phyloP scores from a whole-genome alignment of 2,113 vertebrate genomes.

The Rhea pennata region DNA sequence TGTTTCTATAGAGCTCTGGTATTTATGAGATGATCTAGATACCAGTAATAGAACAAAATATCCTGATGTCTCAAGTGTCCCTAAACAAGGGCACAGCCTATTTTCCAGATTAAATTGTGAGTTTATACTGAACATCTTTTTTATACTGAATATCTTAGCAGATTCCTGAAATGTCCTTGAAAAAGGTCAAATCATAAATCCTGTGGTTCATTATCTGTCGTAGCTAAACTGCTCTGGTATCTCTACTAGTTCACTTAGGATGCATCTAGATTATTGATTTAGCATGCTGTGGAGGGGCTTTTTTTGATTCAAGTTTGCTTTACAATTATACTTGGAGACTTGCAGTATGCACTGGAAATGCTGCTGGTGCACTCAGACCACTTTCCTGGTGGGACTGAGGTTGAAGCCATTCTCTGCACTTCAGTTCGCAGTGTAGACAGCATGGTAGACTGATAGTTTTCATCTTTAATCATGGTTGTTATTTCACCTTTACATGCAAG shows the following conservation, averaged over 20 bases:
- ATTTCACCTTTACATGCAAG: background rate
- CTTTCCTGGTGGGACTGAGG: background rate
- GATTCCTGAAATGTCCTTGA: background rate
- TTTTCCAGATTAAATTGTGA: background rate
- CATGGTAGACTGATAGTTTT: fast-evolving
- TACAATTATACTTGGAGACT: background rate
- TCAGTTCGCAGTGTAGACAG: background rate
- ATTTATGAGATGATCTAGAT: background rate
- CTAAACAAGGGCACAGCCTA: background rate
- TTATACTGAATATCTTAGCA: background rate
- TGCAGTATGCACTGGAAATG: background rate
- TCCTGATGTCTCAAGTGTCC: background rate
- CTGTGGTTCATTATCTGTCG: background rate
- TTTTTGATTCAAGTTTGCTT: background rate
- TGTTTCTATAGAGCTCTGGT: background rate
- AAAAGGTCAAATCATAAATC: background rate
- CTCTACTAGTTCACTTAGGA: background rate
- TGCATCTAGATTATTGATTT: background rate
- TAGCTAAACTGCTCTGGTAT: background rate
- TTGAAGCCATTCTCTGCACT: background rate
- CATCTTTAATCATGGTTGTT: background rate
- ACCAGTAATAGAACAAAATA: background rate
- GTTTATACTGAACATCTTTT: background rate
- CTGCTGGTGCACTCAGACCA: background rate
- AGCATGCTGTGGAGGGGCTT: background rate